Conservation (phyloP, 1,140 invertebrate species). For the Muscidifurax raptorellus region DNA sequence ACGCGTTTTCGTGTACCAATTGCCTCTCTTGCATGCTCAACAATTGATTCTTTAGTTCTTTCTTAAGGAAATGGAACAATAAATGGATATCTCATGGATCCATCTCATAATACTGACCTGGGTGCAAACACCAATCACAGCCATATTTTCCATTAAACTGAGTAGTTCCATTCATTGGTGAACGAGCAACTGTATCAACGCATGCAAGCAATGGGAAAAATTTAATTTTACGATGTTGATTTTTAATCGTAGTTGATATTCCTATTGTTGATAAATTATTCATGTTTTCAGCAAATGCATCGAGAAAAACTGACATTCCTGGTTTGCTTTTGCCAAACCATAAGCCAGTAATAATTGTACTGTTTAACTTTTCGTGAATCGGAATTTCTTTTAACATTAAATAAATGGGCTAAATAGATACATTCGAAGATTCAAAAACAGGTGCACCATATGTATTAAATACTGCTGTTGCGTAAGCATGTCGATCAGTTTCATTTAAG, state of each 20-base stretch:
- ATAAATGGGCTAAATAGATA: constrained; percentile 2
- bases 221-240: neutral
- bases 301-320: neutral
- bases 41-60: neutral
- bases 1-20: too few species aligned
- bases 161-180: neutral
- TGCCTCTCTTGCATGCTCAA: neutral
- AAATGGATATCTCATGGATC: neutral
- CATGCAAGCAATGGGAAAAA: neutral
- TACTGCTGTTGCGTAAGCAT: neutral
- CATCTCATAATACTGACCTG: neutral
- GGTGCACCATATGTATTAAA: constrained; percentile 17
- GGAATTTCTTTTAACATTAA: neutral
- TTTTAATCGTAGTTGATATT: neutral
- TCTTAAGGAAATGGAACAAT: neutral
- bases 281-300: neutral
- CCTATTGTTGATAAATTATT: neutral
- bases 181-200: neutral
- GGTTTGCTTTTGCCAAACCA: neutral
- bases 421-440: neutral
- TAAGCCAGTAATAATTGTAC: neutral
- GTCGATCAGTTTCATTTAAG: neutral
- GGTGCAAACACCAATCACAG: neutral
- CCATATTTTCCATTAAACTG: neutral
- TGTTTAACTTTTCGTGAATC: neutral